phyloP scores from a whole-genome alignment of 1,140 invertebrate species.

The Drosophila kurseongensis region DNA sequence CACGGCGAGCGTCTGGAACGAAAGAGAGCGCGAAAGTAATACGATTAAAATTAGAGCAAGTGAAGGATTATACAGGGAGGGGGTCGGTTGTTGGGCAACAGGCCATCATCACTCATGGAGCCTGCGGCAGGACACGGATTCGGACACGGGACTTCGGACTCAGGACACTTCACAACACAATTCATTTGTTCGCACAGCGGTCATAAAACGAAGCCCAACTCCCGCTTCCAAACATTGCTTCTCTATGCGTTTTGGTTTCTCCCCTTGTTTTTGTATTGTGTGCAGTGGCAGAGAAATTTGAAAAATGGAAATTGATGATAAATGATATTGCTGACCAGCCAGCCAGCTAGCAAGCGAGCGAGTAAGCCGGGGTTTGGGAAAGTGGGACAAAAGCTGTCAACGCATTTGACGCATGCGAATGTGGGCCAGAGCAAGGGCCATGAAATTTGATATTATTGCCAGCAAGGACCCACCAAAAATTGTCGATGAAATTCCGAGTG shows the following conservation, averaged over 20 bases:
- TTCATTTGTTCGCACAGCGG: slow-evolving; percentile 70
- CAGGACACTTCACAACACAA: slow-evolving; percentile 59
- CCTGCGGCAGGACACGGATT: slow-evolving; percentile 46
- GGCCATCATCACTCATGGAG: slow-evolving; percentile 72
- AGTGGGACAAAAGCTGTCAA: slow-evolving; percentile 64
- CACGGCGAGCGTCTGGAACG: slow-evolving; percentile 89
- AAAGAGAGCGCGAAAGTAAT: slow-evolving; percentile 8
- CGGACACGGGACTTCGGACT: slow-evolving; percentile 19
- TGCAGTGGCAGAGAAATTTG: slow-evolving; percentile 72
- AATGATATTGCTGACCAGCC: slow-evolving; percentile 81
- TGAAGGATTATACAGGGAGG: slow-evolving; percentile 36
- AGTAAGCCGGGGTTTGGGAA: slow-evolving; percentile 19
- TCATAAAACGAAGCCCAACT: slow-evolving; percentile 60
- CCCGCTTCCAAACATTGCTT: slow-evolving; percentile 54
- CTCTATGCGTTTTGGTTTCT: slow-evolving; percentile 42
- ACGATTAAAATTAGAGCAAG: slow-evolving; percentile 66
- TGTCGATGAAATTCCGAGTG: slow-evolving; percentile 29
- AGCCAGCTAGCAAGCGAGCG: slow-evolving; percentile 24
- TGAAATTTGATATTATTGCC: slow-evolving; percentile 41
- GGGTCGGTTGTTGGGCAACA: background rate
- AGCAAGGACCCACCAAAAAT: slow-evolving; percentile 27
- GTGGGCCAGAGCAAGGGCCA: slow-evolving; percentile 54
- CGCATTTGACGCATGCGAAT: slow-evolving; percentile 77
- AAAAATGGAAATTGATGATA: slow-evolving; percentile 84
- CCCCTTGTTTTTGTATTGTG: slow-evolving; percentile 16